phyloP scores from a whole-genome alignment of 2,113 vertebrate species.

The Sebastes schlegelii region DNA sequence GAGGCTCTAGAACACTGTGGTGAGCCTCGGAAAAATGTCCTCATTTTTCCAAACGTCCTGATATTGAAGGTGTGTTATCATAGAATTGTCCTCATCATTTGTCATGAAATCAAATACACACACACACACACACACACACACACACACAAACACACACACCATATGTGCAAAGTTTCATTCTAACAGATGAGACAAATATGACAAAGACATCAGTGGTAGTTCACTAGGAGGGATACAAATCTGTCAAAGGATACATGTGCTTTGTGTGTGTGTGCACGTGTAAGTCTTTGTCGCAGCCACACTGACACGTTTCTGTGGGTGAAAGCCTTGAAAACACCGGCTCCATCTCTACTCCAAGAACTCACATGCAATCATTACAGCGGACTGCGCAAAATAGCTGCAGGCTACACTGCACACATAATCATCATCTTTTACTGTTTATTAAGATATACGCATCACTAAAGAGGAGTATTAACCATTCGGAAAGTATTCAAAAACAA shows the following conservation, averaged over 20 bases:
- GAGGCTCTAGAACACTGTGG: too few species aligned
- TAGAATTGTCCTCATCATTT: too few species aligned
- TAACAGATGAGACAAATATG: background rate
- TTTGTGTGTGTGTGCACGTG: background rate
- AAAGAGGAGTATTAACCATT: background rate
- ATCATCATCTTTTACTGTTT: background rate
- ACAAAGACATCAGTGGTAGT: background rate
- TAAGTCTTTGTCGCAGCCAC: background rate
- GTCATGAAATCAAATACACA: background rate
- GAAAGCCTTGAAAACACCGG: slow-evolving; percentile 14
- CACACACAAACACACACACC: background rate
- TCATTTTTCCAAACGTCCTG: too few species aligned
- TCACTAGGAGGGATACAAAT: background rate
- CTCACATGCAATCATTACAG: slow-evolving; percentile 16
- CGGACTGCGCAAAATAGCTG: background rate
- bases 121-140: background rate
- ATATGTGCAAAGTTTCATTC: background rate
- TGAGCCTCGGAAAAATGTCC: too few species aligned
- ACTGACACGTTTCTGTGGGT: background rate
- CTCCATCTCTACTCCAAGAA: background rate
- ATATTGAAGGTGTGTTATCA: too few species aligned
- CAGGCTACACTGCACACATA: background rate
- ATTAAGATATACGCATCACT: background rate
- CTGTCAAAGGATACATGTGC: background rate
- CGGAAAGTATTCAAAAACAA: background rate